Percentiles rank a stretch among this genome's conserved stretches.
These are phyloP conservation scores for Bombus pyrosoma DNA, from an alignment of 1,140 invertebrate genomes.

Conservation along the genomic window DNA sequence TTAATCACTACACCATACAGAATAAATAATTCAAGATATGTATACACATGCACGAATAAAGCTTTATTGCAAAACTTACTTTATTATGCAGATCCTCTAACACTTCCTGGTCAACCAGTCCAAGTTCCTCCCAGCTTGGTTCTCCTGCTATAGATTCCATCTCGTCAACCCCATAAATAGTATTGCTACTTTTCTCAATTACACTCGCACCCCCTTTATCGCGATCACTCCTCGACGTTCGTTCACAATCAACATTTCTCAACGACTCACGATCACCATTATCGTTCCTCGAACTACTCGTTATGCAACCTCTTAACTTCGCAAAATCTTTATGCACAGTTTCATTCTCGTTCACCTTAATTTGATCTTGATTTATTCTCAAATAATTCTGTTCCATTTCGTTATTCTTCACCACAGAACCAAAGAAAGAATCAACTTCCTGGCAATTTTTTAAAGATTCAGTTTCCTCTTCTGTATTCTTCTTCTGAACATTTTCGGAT, in stretches of 20 bases:
- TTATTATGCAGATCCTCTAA: constrained; percentile 83
- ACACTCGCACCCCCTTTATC: constrained; percentile 14
- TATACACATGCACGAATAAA: neutral
- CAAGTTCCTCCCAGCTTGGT: constrained; percentile 82
- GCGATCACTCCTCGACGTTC: neutral
- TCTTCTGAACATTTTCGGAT: neutral
- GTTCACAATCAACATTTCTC: constrained; percentile 35
- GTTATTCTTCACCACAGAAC: neutral
- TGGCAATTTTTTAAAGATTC: neutral
- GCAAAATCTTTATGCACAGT: constrained; percentile 12
- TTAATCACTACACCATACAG: neutral
- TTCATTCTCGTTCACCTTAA: neutral
- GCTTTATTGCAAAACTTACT: constrained; percentile 74
- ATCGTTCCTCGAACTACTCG: neutral
- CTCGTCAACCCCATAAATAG: constrained; percentile 66
- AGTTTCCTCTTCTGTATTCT: neutral
- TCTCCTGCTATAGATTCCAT: constrained; percentile 71
- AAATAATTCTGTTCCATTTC: neutral
- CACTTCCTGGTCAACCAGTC: constrained; percentile 81
- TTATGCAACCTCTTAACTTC: neutral
- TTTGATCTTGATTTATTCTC: neutral
- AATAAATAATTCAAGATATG: neutral
- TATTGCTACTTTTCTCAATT: constrained; percentile 40
- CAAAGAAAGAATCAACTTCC: neutral
- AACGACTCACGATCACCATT: constrained; percentile 8